Evolutionary conservation across 2,797 vertebrate species (phyloP), one percentile per base, ranked within the genome.

Genomic region (Percopsis omiscomaycus): DNA sequence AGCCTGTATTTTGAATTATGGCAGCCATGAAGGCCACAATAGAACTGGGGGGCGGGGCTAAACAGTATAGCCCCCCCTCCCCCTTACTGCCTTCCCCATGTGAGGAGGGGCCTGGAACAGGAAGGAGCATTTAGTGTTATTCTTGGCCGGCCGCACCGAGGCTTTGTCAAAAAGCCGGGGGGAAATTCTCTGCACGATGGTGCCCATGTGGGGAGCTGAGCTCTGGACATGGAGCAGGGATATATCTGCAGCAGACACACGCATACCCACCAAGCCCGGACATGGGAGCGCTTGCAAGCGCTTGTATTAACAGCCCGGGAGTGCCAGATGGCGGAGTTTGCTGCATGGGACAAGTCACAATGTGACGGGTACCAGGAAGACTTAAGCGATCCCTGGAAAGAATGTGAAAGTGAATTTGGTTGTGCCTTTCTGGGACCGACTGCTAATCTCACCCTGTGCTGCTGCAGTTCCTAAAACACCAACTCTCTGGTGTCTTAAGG

Each of bases 1-100:
- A 75, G 75, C 81, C 87, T 86, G 86, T 88, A 84, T 88, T 90
- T 90, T 88, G 85, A 89, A 90, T 91, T 86, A 89, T 80, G 73
- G 72, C 82, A 84, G 83, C 75, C 79, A 57, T 30, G 69, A 82
- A 86, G 87, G 81, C 84, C 80, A 75, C 73, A 79, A 65, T 68
- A 51, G 46, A 65, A 82, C 77, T 61, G 78, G 32, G n/a, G n/a
- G 54, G 52, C 10, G 6, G 74, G 75, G 82, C 74, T 78, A 79
- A 82, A 75, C 72, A 55, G 0, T 69, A 76, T 80, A 57, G 13
- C 52, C 80, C 51, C 79, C 83, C 52, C 63, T 28, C 67, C 63
- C 73, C 58, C 53, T 46, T 88, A 86, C 87, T 88, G 81, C 82
- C 81, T 89, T 89, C 84, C 85, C 75, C 86, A 84, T 81, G 77